A percentile compares a stretch with the other conserved stretches of the same genome.
These are phyloP conservation scores for Acrobasis consociella DNA, from an alignment of 2,888 invertebrate genomes.

Conservation along the genomic window DNA sequence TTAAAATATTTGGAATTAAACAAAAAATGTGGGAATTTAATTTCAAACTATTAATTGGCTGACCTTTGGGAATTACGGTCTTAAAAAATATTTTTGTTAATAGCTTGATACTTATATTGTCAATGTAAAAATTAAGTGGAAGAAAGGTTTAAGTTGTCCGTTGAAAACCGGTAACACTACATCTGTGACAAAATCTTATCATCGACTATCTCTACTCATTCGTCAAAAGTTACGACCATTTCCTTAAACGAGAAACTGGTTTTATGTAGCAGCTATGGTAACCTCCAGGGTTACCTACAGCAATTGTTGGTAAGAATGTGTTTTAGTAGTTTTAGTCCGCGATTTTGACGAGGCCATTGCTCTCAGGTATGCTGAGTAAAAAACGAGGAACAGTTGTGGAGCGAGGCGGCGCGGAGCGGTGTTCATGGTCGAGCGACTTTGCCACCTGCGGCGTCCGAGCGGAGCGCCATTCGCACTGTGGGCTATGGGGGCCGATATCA, in stretches of 20 bases:
- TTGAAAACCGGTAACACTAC: not conserved
- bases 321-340: constrained; percentile 40
- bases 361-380: constrained; percentile 62
- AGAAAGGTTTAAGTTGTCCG: constrained; percentile 4
- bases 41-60: too few relatives aligned
- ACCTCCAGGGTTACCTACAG: constrained; percentile 43
- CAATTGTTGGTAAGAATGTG: constrained; percentile 38
- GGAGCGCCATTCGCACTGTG: constrained; percentile 13
- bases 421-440: constrained; percentile 71
- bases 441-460: constrained; percentile 63
- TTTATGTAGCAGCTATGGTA: constrained; percentile 33
- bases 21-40: too few relatives aligned
- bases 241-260: constrained; percentile 39
- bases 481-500: constrained; percentile 38
- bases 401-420: constrained; percentile 58
- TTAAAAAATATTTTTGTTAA: too few relatives aligned
- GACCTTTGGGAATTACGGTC: not conserved
- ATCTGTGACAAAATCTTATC: constrained; percentile 24
- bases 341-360: constrained; percentile 63
- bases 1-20: too few relatives aligned
- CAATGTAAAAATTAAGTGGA: not conserved
- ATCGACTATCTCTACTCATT: constrained; percentile 23
- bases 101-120: not conserved
- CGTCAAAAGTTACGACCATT: constrained; percentile 36
- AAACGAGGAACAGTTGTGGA: constrained; percentile 73